These are phyloP conservation scores for Callopanchax toddi DNA, from an alignment of 2,113 vertebrate genomes.

Conservation along the genomic window DNA sequence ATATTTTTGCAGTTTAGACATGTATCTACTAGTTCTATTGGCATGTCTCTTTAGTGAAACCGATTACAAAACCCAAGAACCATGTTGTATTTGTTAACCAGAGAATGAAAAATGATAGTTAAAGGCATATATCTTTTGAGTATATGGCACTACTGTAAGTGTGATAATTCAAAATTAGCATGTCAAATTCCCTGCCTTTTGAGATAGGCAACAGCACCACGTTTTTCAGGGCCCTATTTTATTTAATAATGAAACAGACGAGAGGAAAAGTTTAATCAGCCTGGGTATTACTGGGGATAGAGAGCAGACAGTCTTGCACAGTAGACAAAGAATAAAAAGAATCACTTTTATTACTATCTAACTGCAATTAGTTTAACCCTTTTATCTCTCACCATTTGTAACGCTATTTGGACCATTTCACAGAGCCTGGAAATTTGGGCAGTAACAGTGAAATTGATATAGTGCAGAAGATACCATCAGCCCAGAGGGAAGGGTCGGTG, in stretches of 20 bases:
- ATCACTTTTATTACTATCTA: slow-evolving; percentile 81
- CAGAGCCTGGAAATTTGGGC: slow-evolving; percentile 78
- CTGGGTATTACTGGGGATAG: slow-evolving; percentile 72
- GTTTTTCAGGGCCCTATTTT: slow-evolving; percentile 68
- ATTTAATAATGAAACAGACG: slow-evolving; percentile 79
- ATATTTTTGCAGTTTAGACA: not conserved
- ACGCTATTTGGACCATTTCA: slow-evolving; percentile 83
- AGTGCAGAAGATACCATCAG: slow-evolving; percentile 80
- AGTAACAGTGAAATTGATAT: slow-evolving; percentile 80
- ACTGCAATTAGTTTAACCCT: slow-evolving; percentile 82
- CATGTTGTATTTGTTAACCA: slow-evolving; percentile 67
- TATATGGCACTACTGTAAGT: slow-evolving; percentile 64
- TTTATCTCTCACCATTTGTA: slow-evolving; percentile 82
- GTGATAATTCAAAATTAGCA: slow-evolving; percentile 77
- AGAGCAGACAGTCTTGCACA: slow-evolving; percentile 65
- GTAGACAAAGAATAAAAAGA: slow-evolving; percentile 77
- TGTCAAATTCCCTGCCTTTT: slow-evolving; percentile 69
- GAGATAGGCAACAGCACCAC: slow-evolving; percentile 65
- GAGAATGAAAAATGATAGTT: slow-evolving; percentile 63
- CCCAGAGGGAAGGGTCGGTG: slow-evolving; percentile 71
- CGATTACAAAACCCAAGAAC: slow-evolving; percentile 72
- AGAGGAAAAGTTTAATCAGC: slow-evolving; percentile 76
- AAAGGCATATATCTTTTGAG: slow-evolving; percentile 62
- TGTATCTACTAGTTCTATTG: slow-evolving; percentile 35
- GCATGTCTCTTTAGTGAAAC: slow-evolving; percentile 62